A percentile compares a stretch with the other conserved stretches of the same genome.
Evolutionary conservation across 2,888 invertebrate species (phyloP).

Genomic region (Philonicus albiceps): DNA sequence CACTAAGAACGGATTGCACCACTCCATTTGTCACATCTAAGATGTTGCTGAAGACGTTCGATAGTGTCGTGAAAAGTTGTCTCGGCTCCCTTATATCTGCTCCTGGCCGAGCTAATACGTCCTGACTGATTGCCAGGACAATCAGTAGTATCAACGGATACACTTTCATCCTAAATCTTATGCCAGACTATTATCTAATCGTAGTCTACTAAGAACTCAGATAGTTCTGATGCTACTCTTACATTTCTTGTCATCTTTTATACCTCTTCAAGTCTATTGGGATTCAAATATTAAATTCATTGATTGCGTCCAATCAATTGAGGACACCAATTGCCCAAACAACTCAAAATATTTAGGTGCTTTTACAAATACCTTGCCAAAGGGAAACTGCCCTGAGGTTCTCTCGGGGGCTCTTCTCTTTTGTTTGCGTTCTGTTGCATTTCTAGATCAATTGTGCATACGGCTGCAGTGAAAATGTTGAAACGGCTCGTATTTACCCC

Average conservation of each 20-base stretch:
- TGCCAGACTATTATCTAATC: not conserved
- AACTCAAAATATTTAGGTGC: not conserved
- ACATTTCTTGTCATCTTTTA: not conserved
- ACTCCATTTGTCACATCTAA: constrained; percentile 6
- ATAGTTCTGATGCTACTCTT: not conserved
- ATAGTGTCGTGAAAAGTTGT: not conserved
- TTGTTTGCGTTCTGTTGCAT: not conserved
- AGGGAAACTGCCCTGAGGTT: not conserved
- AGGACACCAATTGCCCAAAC: not conserved
- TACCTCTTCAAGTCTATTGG: not conserved
- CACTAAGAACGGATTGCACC: not conserved
- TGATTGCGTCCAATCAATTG: not conserved
- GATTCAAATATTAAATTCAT: not conserved
- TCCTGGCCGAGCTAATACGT: not conserved
- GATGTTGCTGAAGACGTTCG: not conserved
- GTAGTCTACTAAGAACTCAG: not conserved
- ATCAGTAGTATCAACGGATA: not conserved
- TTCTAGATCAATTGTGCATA: not conserved
- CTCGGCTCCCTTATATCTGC: not conserved
- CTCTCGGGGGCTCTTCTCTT: not conserved
- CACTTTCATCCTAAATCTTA: not conserved
- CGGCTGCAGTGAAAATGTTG: not conserved
- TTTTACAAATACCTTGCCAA: not conserved
- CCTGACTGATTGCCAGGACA: not conserved
- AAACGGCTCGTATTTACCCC: not conserved